Evolutionary conservation across 2,888 invertebrate species (phyloP).

Genomic region (Ophion obscuratus): DNA sequence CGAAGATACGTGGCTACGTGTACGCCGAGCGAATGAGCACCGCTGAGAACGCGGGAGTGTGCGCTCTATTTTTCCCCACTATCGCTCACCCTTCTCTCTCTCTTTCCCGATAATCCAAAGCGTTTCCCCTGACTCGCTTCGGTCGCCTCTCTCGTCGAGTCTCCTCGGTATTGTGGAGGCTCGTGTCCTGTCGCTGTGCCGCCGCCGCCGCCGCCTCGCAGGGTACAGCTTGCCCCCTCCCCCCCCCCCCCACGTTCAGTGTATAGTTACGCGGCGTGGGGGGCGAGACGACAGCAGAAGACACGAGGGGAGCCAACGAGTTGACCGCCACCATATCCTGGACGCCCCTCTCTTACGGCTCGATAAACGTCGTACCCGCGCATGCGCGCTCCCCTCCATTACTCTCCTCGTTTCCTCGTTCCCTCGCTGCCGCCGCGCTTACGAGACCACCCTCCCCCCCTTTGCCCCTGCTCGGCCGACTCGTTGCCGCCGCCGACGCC

Average conservation of each 20-base stretch:
- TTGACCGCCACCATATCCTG: slow-evolving; percentile 71
- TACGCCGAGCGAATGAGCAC: slow-evolving; percentile 39
- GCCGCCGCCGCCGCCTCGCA: not conserved
- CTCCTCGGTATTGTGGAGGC: not conserved
- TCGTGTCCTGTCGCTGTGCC: slow-evolving; percentile 10
- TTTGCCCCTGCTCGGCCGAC: slow-evolving; percentile 78
- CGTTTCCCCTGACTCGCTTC: slow-evolving; percentile 41
- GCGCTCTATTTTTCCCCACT: slow-evolving; percentile 66
- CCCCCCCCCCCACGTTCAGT: not conserved
- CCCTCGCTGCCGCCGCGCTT: slow-evolving; percentile 81
- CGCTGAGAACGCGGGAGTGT: slow-evolving; percentile 33
- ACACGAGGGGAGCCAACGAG: slow-evolving; percentile 67
- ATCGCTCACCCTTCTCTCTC: slow-evolving; percentile 52
- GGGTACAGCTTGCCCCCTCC: slow-evolving; percentile 3
- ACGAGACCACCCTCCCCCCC: slow-evolving; percentile 75
- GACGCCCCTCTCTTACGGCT: slow-evolving; percentile 76
- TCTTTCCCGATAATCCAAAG: slow-evolving; percentile 31
- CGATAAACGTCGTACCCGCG: slow-evolving; percentile 72
- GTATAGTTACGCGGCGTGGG: too few species aligned
- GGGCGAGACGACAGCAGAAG: slow-evolving; percentile 19
- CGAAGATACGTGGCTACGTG: not conserved
- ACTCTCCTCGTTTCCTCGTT: slow-evolving; percentile 70
- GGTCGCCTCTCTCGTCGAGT: slow-evolving; percentile 28
- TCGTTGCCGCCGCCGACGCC: slow-evolving; percentile 51
- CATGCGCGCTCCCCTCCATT: slow-evolving; percentile 69